Conservation (phyloP, 2,888 invertebrate species). For the Saturnia pavonia region DNA sequence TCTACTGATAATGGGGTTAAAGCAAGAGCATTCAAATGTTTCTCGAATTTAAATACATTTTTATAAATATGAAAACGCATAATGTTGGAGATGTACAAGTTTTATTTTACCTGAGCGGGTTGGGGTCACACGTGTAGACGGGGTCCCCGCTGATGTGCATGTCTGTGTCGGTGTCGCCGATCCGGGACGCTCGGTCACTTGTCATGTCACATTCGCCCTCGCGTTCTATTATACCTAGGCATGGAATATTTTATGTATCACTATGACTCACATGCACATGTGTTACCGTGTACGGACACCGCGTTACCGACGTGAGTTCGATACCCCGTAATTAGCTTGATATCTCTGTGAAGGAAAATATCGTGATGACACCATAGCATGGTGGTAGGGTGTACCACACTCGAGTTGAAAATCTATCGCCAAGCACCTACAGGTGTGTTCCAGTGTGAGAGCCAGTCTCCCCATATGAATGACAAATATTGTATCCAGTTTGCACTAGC, state of each 20-base stretch:
- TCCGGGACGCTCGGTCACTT: conserved; percentile 63
- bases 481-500: too few relatives aligned
- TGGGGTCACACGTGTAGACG: conserved; percentile 74
- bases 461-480: too few relatives aligned
- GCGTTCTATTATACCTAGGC: conserved; percentile 67
- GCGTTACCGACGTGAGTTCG: too few relatives aligned
- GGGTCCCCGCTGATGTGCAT: conserved; percentile 77
- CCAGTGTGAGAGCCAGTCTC: too few relatives aligned
- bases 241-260: background rate
- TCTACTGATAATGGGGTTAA: background rate
- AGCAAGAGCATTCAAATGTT: background rate
- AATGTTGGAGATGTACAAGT: background rate
- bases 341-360: too few relatives aligned
- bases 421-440: too few relatives aligned
- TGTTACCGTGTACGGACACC: too few relatives aligned
- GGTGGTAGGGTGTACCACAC: too few relatives aligned
- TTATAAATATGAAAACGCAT: background rate
- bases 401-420: too few relatives aligned
- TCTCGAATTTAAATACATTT: background rate
- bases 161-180: conserved; percentile 57
- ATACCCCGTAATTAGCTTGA: too few relatives aligned
- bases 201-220: conserved; percentile 71
- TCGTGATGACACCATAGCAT: too few relatives aligned
- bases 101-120: conserved; percentile 65
- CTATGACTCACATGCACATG: background rate